phyloP scores from a whole-genome alignment of 2,888 invertebrate species.

The Caenorhabditis imperialis region DNA sequence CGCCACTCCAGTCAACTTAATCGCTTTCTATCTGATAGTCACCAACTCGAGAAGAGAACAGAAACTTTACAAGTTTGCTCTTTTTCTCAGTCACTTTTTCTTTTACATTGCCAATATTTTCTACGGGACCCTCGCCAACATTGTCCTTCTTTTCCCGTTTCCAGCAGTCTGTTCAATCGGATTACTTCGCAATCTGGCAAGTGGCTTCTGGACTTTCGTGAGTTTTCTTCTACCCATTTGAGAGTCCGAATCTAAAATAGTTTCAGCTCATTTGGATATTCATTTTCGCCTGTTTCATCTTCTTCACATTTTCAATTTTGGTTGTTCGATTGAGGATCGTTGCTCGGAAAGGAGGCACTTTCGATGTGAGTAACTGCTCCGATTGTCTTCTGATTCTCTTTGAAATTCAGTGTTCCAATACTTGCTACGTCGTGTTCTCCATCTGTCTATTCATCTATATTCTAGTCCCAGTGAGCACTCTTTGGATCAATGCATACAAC shows the following conservation, averaged over 20 bases:
- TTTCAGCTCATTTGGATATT: slow-evolving; percentile 7
- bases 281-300: not conserved
- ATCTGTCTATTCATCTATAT: not conserved
- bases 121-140: slow-evolving; percentile 6
- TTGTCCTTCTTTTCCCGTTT: slow-evolving; percentile 18
- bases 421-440: not conserved
- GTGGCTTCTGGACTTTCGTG: slow-evolving; percentile 8
- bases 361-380: not conserved
- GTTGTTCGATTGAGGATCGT: not conserved
- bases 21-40: slow-evolving; percentile 5
- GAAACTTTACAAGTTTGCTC: slow-evolving; percentile 3
- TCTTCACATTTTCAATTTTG: not conserved
- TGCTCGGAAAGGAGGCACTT: not conserved
- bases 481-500: slow-evolving; percentile 9
- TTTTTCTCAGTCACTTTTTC: slow-evolving; percentile 3
- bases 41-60: slow-evolving; percentile 18
- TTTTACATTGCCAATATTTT: slow-evolving; percentile 14
- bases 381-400: not conserved
- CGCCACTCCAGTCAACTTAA: slow-evolving; percentile 7
- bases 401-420: slow-evolving; percentile 1
- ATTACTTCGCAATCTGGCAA: not conserved
- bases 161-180: slow-evolving; percentile 12
- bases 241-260: too few species aligned
- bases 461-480: not conserved
- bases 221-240: not conserved